Evolutionary conservation across 2,113 vertebrate genomes (phyloP), one percentile per base, ranked within the genome.

Genomic region (Xiphophorus hellerii): DNA sequence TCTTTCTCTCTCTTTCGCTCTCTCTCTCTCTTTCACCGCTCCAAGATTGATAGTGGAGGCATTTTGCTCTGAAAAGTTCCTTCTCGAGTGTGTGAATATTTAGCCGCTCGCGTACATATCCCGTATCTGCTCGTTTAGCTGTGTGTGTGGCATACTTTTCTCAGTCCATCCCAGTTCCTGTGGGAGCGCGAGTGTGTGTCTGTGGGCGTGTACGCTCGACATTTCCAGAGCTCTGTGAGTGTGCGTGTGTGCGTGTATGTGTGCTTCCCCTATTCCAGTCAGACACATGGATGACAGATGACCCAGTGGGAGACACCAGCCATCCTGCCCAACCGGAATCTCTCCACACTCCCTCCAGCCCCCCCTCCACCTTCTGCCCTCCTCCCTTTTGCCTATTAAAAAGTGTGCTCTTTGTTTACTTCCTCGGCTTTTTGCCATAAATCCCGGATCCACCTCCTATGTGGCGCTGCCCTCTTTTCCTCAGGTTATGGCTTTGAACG

Each of bases 201-300:
- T 76, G 77, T 73, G 71, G 44, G 33, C 9, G 69, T 37, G 33
- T 79, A 66, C 81, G 77, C 27, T 71, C 62, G 22, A 73, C 77
- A 65, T 88, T 88, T 90, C 80, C 88, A 86, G 80, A 78, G 79
- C 80, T 77, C 79, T 85, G 83, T 88, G 74, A 84, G 87, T 70
- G 88, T 77, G 74, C 78, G 76, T 82, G 83, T 17, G 69, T 37
- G 31, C 75, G 80, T 77, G 76, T 79, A 64, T 81, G 51, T 27
- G 69, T 60, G 33, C 77, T 88, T 81, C 83, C 86, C 75, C 75
- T 91, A 78, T 88, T 90, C 76, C 80, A 88, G 70, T 89, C 85
- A 90, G 90, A 92, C 90, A 92, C 89, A 92, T 92, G 89, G 90
- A 91, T 92, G 91, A 93, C 91, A 93, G 93, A 93, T 90, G 88